Percentiles rank a stretch among this genome's conserved stretches.
phyloP scores from a whole-genome alignment of 2,797 vertebrate species.

The Anisognathus igniventris region DNA sequence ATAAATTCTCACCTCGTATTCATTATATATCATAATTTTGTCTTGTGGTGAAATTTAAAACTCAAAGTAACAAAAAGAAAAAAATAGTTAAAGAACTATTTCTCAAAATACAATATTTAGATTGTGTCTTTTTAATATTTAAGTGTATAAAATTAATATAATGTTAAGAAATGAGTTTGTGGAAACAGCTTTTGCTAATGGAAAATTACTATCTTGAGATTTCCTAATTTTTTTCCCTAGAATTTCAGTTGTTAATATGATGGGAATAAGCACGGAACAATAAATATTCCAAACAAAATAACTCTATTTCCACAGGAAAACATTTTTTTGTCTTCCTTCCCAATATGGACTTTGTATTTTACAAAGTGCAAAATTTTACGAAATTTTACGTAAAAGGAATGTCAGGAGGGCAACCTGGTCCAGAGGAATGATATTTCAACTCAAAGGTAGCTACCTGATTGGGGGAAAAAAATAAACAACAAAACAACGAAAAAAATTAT shows the following conservation, averaged over 20 bases:
- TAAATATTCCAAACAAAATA: not conserved
- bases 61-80: not conserved
- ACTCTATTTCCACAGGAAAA: not conserved
- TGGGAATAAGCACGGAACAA: not conserved
- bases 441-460: not conserved
- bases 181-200: not conserved
- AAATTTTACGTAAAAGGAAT: not conserved
- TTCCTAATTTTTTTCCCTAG: not conserved
- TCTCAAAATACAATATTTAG: not conserved
- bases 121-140: not conserved
- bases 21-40: not conserved
- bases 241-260: not conserved
- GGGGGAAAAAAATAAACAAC: rapidly evolving
- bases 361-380: not conserved
- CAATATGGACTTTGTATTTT: not conserved
- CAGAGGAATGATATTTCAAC: not conserved
- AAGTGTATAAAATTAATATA: not conserved
- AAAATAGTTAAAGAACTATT: not conserved
- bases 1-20: not conserved
- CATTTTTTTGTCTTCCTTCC: not conserved
- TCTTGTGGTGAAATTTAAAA: not conserved
- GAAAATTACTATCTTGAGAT: not conserved
- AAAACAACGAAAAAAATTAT: not conserved
- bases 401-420: not conserved
- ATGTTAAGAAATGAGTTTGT: not conserved